Conservation (phyloP, 2,888 invertebrate genomes). For the Mayetiola destructor region DNA sequence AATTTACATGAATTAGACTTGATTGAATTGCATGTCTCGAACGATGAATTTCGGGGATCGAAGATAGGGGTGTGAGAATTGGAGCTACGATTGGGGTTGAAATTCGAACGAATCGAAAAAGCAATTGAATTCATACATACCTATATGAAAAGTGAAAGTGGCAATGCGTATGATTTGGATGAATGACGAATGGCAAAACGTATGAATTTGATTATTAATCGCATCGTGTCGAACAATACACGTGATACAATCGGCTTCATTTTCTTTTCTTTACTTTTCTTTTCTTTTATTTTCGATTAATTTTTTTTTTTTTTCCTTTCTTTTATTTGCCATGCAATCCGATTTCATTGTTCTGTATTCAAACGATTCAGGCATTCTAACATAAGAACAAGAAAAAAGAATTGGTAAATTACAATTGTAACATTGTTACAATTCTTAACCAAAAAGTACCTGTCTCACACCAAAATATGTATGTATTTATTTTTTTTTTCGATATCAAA, state of each 20-base stretch:
- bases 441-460: conserved; percentile 8
- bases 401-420: conserved; percentile 2
- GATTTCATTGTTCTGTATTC: no score
- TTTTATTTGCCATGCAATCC: conserved; percentile 1
- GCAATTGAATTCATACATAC: background rate
- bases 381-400: background rate
- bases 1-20: no score
- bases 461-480: background rate
- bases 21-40: background rate
- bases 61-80: background rate
- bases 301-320: background rate
- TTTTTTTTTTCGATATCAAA: no score
- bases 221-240: conserved; percentile 5
- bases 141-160: background rate
- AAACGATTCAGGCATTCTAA: no score
- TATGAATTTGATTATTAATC: conserved; percentile 10
- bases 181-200: background rate
- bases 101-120: background rate
- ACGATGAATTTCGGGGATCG: background rate
- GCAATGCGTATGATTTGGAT: background rate
- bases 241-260: background rate
- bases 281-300: no score
- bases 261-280: background rate
- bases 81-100: no score
- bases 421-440: conserved; percentile 7